Evolutionary conservation across 2,888 invertebrate species (phyloP).

Genomic region (Hemistola chrysoprasaria): DNA sequence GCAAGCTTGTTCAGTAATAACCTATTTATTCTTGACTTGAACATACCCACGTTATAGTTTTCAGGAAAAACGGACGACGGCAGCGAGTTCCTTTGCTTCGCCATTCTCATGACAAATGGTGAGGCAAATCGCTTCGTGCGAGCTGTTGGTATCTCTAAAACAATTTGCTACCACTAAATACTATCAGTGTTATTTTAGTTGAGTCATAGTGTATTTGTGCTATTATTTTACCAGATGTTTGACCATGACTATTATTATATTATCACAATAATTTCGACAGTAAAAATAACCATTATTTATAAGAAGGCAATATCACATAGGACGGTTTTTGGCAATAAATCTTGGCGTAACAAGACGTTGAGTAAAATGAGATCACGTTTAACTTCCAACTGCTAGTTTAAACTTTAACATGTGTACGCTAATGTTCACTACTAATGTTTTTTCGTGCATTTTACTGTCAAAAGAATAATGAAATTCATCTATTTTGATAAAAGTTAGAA

Average conservation of each 20-base stretch:
- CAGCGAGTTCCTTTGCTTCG: too few species aligned
- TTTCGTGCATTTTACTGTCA: background rate
- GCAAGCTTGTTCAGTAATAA: too few species aligned
- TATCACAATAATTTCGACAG: background rate
- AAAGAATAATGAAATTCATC: too few species aligned
- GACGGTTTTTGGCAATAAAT: constrained; percentile 23
- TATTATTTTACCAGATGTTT: constrained; percentile 5
- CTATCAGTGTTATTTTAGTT: too few species aligned
- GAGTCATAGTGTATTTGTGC: too few species aligned
- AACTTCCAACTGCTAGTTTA: constrained; percentile 10
- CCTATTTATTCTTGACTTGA: too few species aligned
- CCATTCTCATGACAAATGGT: too few species aligned
- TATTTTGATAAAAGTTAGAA: too few species aligned
- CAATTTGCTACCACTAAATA: background rate
- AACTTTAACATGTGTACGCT: constrained; percentile 18
- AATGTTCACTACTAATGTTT: constrained; percentile 13
- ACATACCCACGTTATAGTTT: too few species aligned
- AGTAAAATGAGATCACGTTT: constrained; percentile 23
- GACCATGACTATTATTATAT: constrained; percentile 5
- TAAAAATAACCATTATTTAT: constrained; percentile 9
- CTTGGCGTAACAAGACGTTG: constrained; percentile 18
- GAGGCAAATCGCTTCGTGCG: too few species aligned
- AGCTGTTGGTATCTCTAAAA: too few species aligned
- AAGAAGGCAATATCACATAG: background rate
- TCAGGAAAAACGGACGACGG: too few species aligned